A percentile compares a stretch with the other conserved stretches of the same genome.
Conservation (phyloP, 2,113 vertebrate genomes). For the Pardalotus punctatus region DNA sequence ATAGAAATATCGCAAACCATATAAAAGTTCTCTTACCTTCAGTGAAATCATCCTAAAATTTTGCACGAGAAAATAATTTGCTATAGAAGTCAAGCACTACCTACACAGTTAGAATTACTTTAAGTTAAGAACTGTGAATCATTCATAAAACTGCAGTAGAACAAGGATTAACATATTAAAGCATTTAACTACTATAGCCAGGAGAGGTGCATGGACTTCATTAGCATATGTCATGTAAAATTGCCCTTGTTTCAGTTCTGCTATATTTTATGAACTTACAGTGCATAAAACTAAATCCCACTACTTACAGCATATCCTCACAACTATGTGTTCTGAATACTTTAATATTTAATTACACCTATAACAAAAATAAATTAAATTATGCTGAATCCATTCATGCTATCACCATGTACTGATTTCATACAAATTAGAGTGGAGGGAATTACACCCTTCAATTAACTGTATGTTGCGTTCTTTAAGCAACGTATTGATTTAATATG, state of each 20-base stretch:
- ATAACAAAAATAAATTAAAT: neutral
- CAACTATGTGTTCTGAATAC: neutral
- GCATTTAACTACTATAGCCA: neutral
- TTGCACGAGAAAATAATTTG: neutral
- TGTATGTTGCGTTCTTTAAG: conserved; percentile 16
- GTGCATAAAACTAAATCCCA: neutral
- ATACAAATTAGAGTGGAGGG: neutral
- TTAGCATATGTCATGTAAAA: neutral
- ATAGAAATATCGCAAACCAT: neutral
- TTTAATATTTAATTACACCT: conserved; percentile 11
- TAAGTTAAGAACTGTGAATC: neutral
- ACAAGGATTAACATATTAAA: conserved; percentile 26
- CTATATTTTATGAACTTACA: neutral
- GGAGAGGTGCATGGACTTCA: neutral
- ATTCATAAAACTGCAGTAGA: neutral
- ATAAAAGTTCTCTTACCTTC: neutral
- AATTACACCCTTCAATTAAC: conserved; percentile 1
- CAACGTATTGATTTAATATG: neutral
- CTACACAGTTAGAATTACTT: neutral
- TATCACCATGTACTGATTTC: conserved; percentile 9
- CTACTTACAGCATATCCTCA: neutral
- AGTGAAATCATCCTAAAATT: neutral
- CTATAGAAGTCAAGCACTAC: neutral
- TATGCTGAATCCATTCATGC: neutral
- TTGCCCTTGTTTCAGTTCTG: neutral